Base-by-base conservation (phyloP, 1,140 invertebrate species). In the Phymorhynchus buccinoides region DNA sequence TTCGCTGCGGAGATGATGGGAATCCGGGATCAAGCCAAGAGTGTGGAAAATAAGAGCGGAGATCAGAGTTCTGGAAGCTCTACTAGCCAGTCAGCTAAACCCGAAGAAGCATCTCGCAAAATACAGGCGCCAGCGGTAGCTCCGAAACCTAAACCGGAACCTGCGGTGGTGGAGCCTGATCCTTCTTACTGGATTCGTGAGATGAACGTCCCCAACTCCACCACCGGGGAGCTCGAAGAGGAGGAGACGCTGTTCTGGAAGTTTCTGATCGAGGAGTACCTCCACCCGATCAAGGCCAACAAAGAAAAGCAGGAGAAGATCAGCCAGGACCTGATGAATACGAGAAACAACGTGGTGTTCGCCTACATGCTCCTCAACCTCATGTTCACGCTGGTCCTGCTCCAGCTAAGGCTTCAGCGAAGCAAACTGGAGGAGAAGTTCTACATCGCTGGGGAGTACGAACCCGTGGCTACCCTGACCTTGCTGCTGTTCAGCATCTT, bases 301-400 rank as follows among this genome's bases (percentile, higher is more conserved):
- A 97, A 97, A 88, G 95, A 96, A 39, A 96, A 98, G 92, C 96
- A 98, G 96, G 97, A 88, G 39, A 84, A 86, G 56, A 87, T 98
- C 92, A 96, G 96, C 90, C 94, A 94, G 93, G 97, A 97, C 94
- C 95, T 99, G 90, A 97, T 96, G 95, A 97, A 97, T 91, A 95
- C 98, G 88, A 95, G 98, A 92, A 97, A 98, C 94, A 86, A 86
- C 77, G 96, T 96, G 87, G 97, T 98, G 52, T 98, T 99, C 94
- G 96, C 96, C 83, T 99, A 99, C 95, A 97, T 98, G 95, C 99
- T 99, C 97, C 94, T 98, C 92, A 99, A 99, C 95, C 96, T 97
- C 83, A 96, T 99, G 89, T 99, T 99, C 95, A 97, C 99, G 88
- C 95, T 99, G 92, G 97, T 99, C 95, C 97, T 99, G 91, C 98